Evolutionary conservation across 2,797 vertebrate species (phyloP).

Genomic region (Prunella strophiata): DNA sequence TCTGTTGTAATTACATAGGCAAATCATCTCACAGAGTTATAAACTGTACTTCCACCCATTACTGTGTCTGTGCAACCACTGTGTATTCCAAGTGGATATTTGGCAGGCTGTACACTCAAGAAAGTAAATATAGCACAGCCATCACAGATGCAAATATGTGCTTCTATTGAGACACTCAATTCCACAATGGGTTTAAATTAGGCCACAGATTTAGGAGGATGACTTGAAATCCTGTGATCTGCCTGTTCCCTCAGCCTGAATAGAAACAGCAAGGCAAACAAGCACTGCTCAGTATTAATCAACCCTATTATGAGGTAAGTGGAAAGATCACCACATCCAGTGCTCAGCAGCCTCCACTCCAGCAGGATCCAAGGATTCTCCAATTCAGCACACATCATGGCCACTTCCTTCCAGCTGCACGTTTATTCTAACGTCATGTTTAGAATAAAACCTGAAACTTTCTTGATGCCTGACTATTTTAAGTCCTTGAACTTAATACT

Average conservation of each 20-base stretch:
- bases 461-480: background rate
- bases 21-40: background rate
- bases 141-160: background rate
- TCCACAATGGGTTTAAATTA: constrained; percentile 4
- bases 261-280: constrained; percentile 5
- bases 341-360: background rate
- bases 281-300: background rate
- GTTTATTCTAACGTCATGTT: accelerated
- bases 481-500: background rate
- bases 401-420: background rate
- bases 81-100: background rate
- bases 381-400: background rate
- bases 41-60: background rate
- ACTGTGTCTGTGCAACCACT: background rate
- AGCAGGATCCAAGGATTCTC: background rate
- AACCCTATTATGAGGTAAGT: background rate
- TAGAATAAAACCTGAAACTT: background rate
- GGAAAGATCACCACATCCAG: background rate
- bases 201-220: background rate
- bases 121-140: constrained; percentile 5
- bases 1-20: background rate
- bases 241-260: background rate
- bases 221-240: constrained; percentile 5
- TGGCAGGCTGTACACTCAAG: background rate
- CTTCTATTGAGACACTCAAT: background rate